Conservation (phyloP, 1,140 invertebrate species). For the Sycophila sp. region DNA sequence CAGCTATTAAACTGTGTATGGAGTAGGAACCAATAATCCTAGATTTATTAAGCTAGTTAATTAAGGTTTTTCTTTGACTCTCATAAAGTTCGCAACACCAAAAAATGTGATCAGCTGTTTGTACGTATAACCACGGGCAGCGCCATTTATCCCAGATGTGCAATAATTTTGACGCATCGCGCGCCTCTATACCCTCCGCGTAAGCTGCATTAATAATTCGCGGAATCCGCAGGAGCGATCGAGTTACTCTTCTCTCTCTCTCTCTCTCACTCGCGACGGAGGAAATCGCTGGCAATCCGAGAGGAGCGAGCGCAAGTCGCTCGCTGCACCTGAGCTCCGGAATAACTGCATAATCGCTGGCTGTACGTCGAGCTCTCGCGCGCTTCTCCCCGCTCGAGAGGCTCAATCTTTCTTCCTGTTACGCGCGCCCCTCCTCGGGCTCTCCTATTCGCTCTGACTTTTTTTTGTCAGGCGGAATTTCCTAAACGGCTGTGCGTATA, state of each 20-base stretch:
- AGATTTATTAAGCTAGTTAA: too few relatives aligned
- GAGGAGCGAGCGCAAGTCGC: neutral
- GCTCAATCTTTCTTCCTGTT: neutral
- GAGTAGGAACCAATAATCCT: too few relatives aligned
- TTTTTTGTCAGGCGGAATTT: too few relatives aligned
- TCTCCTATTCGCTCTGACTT: neutral
- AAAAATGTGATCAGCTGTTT: too few relatives aligned
- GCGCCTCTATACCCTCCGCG: too few relatives aligned
- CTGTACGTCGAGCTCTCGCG: neutral
- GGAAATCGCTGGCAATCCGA: conserved; percentile 20
- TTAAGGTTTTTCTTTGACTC: too few relatives aligned
- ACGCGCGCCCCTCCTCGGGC: neutral
- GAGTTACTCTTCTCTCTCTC: conserved; percentile 5
- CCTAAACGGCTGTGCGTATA: too few relatives aligned
- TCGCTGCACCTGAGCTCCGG: conserved; percentile 22
- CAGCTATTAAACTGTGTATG: too few relatives aligned
- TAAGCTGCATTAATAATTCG: conserved; percentile 36
- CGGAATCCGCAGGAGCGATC: conserved; percentile 27
- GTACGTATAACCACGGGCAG: too few relatives aligned
- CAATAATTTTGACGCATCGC: conserved; percentile 1
- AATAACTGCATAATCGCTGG: conserved; percentile 25
- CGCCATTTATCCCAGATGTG: neutral
- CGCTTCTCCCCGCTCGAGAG: too few relatives aligned
- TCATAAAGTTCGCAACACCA: too few relatives aligned
- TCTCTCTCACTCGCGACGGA: neutral